Conservation (phyloP, 2,888 invertebrate species). For the Phoronis australis region DNA sequence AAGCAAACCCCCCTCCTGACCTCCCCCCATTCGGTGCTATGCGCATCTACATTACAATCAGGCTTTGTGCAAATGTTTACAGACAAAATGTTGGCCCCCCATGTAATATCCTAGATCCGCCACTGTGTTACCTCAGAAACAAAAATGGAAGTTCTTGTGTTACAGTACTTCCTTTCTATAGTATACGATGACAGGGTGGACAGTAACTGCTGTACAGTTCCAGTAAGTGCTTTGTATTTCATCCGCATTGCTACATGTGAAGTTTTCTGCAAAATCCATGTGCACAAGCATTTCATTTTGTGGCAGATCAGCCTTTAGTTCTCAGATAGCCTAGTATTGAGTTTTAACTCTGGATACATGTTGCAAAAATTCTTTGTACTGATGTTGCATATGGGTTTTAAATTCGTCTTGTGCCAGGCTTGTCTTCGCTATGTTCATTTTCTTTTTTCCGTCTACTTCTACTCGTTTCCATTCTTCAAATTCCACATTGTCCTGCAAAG, state of each 20-base stretch:
- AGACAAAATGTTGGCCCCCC: too few species aligned
- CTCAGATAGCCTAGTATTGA: constrained; percentile 12
- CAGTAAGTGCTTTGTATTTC: constrained; percentile 5
- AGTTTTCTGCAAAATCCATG: constrained; percentile 10
- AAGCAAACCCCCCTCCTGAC: too few species aligned
- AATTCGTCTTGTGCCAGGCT: constrained; percentile 6
- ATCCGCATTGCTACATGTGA: not conserved
- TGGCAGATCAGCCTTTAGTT: constrained; percentile 1
- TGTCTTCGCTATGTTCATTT: constrained; percentile 12
- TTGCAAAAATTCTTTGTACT: constrained; percentile 7
- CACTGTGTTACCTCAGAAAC: too few species aligned
- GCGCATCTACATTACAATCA: too few species aligned
- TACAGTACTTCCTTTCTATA: constrained; percentile 1
- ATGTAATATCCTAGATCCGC: too few species aligned
- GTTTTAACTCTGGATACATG: constrained; percentile 7
- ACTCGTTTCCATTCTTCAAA: constrained; percentile 12
- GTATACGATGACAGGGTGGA: constrained; percentile 7
- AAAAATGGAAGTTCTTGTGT: constrained; percentile 6
- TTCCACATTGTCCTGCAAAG: constrained; percentile 2
- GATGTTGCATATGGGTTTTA: not conserved
- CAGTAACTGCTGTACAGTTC: constrained; percentile 6
- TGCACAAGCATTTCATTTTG: not conserved
- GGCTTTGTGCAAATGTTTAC: too few species aligned
- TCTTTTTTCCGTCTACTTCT: constrained; percentile 13
- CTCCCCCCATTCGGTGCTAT: too few species aligned